Conservation (phyloP, 2,797 vertebrate genomes). For the Sebastes goodei region DNA sequence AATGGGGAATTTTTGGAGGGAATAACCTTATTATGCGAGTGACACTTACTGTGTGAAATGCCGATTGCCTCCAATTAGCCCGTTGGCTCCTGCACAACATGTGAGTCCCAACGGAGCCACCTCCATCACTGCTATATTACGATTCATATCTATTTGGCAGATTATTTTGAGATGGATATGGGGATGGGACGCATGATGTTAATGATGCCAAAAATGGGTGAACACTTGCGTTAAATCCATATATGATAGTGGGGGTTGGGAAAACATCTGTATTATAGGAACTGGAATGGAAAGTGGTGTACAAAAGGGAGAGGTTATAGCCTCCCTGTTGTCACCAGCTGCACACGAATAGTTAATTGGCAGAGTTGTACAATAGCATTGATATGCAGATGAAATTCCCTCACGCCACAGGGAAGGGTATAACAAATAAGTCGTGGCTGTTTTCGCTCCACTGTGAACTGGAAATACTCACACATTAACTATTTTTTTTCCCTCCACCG, state of each 20-base stretch:
- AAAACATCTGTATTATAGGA: slow-evolving; percentile 7
- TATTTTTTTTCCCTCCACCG: slow-evolving; percentile 27
- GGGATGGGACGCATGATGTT: slow-evolving; percentile 6
- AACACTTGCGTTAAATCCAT: slow-evolving; percentile 25
- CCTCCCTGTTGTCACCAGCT: neutral
- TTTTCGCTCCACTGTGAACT: slow-evolving; percentile 13
- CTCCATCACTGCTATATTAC: slow-evolving; percentile 27
- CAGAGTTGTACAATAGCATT: slow-evolving; percentile 17
- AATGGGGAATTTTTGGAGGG: slow-evolving; percentile 37
- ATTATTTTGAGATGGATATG: slow-evolving; percentile 32
- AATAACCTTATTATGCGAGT: slow-evolving; percentile 48
- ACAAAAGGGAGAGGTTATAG: neutral
- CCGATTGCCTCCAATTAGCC: slow-evolving; percentile 70
- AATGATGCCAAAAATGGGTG: slow-evolving; percentile 22
- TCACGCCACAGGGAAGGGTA: neutral
- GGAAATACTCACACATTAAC: slow-evolving; percentile 36
- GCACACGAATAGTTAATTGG: slow-evolving; percentile 13
- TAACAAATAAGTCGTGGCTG: slow-evolving; percentile 25
- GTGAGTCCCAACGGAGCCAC: slow-evolving; percentile 40
- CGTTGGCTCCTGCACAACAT: slow-evolving; percentile 46
- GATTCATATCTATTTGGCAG: slow-evolving; percentile 41
- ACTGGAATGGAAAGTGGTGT: neutral
- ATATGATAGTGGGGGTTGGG: neutral
- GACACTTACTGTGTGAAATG: slow-evolving; percentile 55
- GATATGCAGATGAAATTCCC: slow-evolving; percentile 54